These are phyloP conservation scores for Heteronetta atricapilla DNA, from an alignment of 2,113 vertebrate species.

Conservation along the genomic window DNA sequence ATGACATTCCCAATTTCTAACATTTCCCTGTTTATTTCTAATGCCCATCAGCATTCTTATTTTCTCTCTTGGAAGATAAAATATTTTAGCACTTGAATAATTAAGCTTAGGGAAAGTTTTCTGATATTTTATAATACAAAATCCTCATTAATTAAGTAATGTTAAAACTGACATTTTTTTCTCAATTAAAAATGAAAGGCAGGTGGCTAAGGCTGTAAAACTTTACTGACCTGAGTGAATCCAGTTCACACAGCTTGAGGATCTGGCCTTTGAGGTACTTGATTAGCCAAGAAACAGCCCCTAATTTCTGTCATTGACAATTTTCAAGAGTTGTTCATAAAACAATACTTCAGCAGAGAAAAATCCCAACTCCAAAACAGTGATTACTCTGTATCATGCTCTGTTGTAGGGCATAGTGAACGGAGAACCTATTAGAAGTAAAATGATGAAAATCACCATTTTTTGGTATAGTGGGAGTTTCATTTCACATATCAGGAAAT, in stretches of 20 bases:
- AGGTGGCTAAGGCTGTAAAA: neutral
- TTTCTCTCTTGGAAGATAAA: neutral
- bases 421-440: neutral
- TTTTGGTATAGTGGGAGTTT: slow-evolving; percentile 13
- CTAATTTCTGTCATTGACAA: neutral
- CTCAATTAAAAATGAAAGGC: neutral
- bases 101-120: neutral
- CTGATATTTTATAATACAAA: neutral
- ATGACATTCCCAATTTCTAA: neutral
- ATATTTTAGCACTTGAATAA: neutral
- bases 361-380: neutral
- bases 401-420: neutral
- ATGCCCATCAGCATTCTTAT: neutral
- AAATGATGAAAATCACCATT: slow-evolving; percentile 6
- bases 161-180: neutral
- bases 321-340: neutral
- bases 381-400: neutral
- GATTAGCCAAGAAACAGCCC: neutral
- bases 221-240: neutral
- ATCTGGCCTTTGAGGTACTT: neutral
- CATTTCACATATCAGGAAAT: neutral
- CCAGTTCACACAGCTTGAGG: neutral
- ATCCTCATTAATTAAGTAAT: neutral
- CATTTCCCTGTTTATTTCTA: neutral
- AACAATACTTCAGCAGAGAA: neutral